Evolutionary conservation across 2,888 invertebrate species (phyloP), one percentile per base, ranked within the genome.

Genomic region (Acronicta aceris): DNA sequence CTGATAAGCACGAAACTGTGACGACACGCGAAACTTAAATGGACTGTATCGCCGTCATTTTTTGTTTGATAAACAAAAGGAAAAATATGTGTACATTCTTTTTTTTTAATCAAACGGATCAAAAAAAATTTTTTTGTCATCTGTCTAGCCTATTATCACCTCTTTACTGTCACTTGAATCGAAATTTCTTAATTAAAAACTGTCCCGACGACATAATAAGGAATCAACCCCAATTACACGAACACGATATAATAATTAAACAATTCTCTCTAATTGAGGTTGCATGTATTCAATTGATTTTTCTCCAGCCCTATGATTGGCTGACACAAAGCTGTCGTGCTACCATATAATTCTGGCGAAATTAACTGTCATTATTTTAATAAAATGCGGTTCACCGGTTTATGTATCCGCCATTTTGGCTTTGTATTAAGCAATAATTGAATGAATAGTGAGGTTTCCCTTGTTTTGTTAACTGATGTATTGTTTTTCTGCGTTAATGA

Each of bases 331-430:
- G 16, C 25, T 55, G 62, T 43, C 57, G 62, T 53, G 60, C 53
- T 50, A 66, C 54, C 52, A 63, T 76, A 72, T 77, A 78, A 78
- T 79, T 79, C 74, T 65, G 58, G 63, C 59, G 65, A 59, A 79
- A 79, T 76, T 74, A 71, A 60, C 59, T 65, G 5, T 63, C 72
- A 78, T 74, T 25, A 69, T 65, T 61, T 69, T 72, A 61, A 78
- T 76, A 72, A 78, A 78, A 63, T 42, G 76, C 63, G 66, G 72
- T 56, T 13, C 41, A 43, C 61, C 21, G 45, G 55, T 38, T n/a
- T 16, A 13, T 16, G 21, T 25, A 13, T 43, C 33, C 16, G 69
- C 58, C 73, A 69, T 72, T 67, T 67, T 63, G 41, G 36, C 51
- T 62, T 59, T 54, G 30, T 27, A 25, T n/a, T 50, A 42, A 57